phyloP scores from a whole-genome alignment of 2,113 vertebrate genomes.

The Brevimyrus niger region DNA sequence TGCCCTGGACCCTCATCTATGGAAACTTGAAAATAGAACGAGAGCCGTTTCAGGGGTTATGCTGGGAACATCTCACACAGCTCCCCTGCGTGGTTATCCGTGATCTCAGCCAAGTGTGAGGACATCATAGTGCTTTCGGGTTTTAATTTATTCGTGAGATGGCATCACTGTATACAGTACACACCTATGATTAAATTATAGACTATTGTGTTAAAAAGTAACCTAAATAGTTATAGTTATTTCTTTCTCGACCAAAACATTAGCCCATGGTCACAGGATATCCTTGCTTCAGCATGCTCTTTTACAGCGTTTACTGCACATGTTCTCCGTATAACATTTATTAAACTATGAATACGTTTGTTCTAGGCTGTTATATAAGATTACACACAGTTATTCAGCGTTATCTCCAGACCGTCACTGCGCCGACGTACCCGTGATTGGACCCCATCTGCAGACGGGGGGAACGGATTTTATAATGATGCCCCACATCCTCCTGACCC shows the following conservation, averaged over 20 bases:
- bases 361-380: neutral
- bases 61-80: neutral
- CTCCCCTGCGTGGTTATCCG: neutral
- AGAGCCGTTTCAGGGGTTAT: neutral
- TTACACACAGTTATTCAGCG: neutral
- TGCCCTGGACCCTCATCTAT: neutral
- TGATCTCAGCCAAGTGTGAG: neutral
- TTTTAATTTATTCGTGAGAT: neutral
- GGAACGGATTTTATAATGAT: neutral
- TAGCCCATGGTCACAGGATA: neutral
- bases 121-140: neutral
- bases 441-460: neutral
- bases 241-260: neutral
- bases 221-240: neutral
- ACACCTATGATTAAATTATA: neutral
- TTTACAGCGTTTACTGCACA: neutral
- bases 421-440: neutral
- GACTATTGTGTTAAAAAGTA: neutral
- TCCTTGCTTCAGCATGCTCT: neutral
- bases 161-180: neutral
- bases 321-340: neutral
- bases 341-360: neutral
- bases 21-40: neutral
- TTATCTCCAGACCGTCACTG: neutral
- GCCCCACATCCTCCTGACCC: neutral